These are phyloP conservation scores for Chaitophorus viminalis DNA, from an alignment of 2,888 invertebrate genomes.

Conservation along the genomic window DNA sequence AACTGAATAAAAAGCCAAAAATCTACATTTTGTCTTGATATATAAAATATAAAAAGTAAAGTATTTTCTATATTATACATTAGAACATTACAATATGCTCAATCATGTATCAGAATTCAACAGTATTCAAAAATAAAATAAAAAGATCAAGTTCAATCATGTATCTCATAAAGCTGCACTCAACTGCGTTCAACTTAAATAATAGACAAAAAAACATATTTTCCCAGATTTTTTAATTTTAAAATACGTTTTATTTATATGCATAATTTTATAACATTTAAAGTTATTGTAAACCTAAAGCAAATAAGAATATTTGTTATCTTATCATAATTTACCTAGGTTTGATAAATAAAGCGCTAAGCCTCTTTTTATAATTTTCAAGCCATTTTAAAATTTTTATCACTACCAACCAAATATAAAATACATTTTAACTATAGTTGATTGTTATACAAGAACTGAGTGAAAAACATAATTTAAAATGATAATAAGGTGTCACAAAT, in stretches of 20 bases:
- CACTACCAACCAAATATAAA: too few relatives aligned
- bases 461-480: background rate
- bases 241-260: background rate
- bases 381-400: too few relatives aligned
- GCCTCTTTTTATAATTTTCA: background rate
- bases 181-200: background rate
- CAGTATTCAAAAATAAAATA: too few relatives aligned
- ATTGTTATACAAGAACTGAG: constrained; percentile 1
- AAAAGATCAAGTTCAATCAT: too few relatives aligned
- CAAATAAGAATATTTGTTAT: constrained; percentile 3
- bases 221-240: background rate
- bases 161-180: too few relatives aligned
- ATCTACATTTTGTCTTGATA: too few relatives aligned
- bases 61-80: too few relatives aligned
- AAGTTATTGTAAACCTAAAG: background rate
- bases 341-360: constrained; percentile 16
- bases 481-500: background rate
- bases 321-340: constrained; percentile 14
- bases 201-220: background rate
- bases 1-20: too few relatives aligned
- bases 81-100: too few relatives aligned
- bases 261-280: background rate
- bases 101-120: too few relatives aligned
- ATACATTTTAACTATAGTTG: background rate
- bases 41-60: too few relatives aligned